Conservation (phyloP, 2,113 vertebrate species). For the Ramphastos sulfuratus region DNA sequence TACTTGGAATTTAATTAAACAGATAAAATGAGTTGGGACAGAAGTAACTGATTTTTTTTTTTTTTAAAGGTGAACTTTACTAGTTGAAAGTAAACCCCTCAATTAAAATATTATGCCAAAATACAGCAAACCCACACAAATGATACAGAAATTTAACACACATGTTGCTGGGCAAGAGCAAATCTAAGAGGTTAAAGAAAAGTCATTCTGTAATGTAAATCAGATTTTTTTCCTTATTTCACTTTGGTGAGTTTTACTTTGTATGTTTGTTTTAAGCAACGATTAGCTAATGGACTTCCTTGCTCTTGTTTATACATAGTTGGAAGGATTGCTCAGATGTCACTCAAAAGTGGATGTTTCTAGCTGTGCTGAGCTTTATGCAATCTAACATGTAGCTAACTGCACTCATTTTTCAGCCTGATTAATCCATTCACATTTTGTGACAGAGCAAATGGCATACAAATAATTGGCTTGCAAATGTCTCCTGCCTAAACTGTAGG, state of each 20-base stretch:
- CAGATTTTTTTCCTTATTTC: background rate
- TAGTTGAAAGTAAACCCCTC: background rate
- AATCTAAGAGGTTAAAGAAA: background rate
- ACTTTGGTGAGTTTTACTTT: background rate
- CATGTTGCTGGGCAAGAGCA: background rate
- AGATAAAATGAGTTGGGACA: background rate
- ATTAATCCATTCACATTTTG: background rate
- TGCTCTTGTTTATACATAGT: background rate
- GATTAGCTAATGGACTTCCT: background rate
- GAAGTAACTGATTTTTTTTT: background rate
- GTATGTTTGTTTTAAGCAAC: background rate
- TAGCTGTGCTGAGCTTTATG: background rate
- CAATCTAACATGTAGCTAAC: background rate
- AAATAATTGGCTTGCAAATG: background rate
- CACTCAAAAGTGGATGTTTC: background rate
- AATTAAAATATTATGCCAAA: background rate
- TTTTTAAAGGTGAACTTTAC: background rate
- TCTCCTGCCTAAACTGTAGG: background rate
- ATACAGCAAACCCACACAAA: background rate
- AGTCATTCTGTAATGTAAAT: background rate
- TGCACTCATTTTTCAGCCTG: background rate
- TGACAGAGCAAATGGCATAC: background rate
- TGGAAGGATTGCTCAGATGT: background rate
- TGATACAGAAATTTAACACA: rapidly evolving
- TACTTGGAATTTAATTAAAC: background rate